Evolutionary conservation across 2,797 vertebrate species (phyloP), one percentile per base, ranked within the genome.

Genomic region (Decapterus maruadsi): DNA sequence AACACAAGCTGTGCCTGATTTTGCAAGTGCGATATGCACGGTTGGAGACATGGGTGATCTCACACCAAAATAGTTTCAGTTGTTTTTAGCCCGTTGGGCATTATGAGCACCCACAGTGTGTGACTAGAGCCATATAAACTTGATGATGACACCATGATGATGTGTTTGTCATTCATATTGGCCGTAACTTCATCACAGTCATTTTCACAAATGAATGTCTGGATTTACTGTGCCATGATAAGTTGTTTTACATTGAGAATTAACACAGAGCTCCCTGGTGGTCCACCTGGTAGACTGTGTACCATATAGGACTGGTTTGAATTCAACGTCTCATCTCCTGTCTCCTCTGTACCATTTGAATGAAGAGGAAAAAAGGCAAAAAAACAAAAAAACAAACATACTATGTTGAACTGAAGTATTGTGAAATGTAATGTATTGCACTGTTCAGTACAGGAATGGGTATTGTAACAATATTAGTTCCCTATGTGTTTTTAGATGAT

Each of bases 1-100:
- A 74, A 55, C 38, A 38, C 53, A 67, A 71, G 61, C 57, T 66
- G 53, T 63, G 19, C 2, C 22, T 68, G 59, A 53, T 29, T 38
- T 31, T 56, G 40, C 38, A 53, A 53, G 40, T 20, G 19, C 63
- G 70, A 75, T 63, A 17, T 60, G 22, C 36, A 58, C 26, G 31
- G 66, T 19, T 61, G 31, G 12, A 38, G 20, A 22, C 22, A 60
- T 34, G 42, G 13, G 3, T 69, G 64, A 63, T 20, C 66, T 67
- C 68, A 83, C 8, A 12, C 57, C 8, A 31, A 59, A 59, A 31
- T 58, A 46, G 42, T 54, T 56, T 61, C 19, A 26, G 50, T 38
- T 50, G 66, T 11, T 69, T 74, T 80, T 26, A 65, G 60, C 6
- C 43, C 34, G 31, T n/a, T 63, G 38, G 31, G 34, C 36, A 8